Evolutionary conservation across 2,113 vertebrate species (phyloP).

Genomic region (Archocentrus centrarchus): DNA sequence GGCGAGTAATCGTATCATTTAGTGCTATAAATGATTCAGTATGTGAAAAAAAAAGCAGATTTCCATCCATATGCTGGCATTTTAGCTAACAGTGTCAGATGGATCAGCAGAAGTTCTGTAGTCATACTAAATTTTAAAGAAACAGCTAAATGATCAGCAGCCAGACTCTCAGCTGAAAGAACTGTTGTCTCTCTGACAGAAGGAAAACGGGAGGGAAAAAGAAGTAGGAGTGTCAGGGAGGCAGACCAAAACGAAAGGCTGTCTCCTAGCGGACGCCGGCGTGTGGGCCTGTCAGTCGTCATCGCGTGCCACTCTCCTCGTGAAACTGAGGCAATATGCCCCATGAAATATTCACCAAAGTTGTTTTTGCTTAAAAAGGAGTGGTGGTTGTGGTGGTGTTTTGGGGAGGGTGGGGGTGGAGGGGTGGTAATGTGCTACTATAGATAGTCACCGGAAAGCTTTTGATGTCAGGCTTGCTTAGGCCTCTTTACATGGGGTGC

Average conservation of each 20-base stretch:
- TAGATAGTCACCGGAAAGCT: constrained; percentile 53
- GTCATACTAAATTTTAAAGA: constrained; percentile 52
- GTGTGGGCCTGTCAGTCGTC: constrained; percentile 54
- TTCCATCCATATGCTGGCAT: constrained; percentile 62
- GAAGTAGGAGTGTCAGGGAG: constrained; percentile 41
- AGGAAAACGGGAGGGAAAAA: constrained; percentile 41
- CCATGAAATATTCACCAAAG: constrained; percentile 76
- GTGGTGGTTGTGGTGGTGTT: background rate
- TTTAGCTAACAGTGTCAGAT: constrained; percentile 64
- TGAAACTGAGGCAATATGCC: constrained; percentile 72
- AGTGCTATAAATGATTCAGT: constrained; percentile 51
- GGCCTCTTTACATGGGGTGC: constrained; percentile 31
- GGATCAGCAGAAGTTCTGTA: constrained; percentile 67
- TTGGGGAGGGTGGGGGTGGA: background rate
- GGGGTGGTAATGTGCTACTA: constrained; percentile 20
- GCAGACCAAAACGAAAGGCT: constrained; percentile 44
- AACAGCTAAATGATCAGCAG: constrained; percentile 46
- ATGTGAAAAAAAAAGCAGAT: constrained; percentile 53
- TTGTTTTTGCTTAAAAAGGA: constrained; percentile 67
- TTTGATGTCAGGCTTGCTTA: constrained; percentile 64
- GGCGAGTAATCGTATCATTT: constrained; percentile 41
- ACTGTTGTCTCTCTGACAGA: constrained; percentile 50
- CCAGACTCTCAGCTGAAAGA: constrained; percentile 43
- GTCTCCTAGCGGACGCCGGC: constrained; percentile 46
- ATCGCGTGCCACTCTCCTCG: constrained; percentile 54